Conservation (phyloP, 2,888 invertebrate species). For the Germaria angustata region DNA sequence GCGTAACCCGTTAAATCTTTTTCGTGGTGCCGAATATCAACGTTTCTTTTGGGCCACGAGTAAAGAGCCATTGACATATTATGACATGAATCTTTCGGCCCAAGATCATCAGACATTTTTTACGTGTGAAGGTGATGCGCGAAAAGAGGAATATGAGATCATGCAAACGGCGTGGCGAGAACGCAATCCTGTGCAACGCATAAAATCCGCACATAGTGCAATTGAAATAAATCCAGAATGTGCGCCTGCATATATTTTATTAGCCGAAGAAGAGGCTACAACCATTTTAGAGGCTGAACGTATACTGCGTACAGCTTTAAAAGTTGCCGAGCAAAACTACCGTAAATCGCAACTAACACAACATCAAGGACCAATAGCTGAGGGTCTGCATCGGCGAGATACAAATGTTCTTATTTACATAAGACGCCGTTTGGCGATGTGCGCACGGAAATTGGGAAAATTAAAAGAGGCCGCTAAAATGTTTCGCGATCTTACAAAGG, state of each 20-base stretch:
- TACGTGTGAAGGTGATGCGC: conserved; percentile 90
- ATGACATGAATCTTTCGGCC: conserved; percentile 99
- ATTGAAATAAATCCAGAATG: conserved; percentile 93
- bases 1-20: conserved; percentile 97
- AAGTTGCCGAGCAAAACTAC: conserved; percentile 90
- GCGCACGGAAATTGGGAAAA: conserved; percentile 95
- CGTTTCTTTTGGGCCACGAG: conserved; percentile 95
- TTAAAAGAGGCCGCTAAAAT: conserved; percentile 97
- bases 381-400: conserved; percentile 91
- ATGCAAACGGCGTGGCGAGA: conserved; percentile 99
- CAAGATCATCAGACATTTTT: conserved; percentile 99
- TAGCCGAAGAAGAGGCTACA: conserved; percentile 98
- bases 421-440: conserved; percentile 97
- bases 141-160: conserved; percentile 93
- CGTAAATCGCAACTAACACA: conserved; percentile 88
- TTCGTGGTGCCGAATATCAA: conserved; percentile 97
- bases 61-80: conserved; percentile 97
- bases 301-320: conserved; percentile 89
- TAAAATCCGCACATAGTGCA: conserved; percentile 94
- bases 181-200: conserved; percentile 92
- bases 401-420: conserved; percentile 97
- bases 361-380: conserved; percentile 87
- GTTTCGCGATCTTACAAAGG: conserved; percentile 97
- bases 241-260: conserved; percentile 94
- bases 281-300: conserved; percentile 94